Evolutionary conservation across 2,113 vertebrate species (phyloP).

Genomic region (Myrmecobius fasciatus): DNA sequence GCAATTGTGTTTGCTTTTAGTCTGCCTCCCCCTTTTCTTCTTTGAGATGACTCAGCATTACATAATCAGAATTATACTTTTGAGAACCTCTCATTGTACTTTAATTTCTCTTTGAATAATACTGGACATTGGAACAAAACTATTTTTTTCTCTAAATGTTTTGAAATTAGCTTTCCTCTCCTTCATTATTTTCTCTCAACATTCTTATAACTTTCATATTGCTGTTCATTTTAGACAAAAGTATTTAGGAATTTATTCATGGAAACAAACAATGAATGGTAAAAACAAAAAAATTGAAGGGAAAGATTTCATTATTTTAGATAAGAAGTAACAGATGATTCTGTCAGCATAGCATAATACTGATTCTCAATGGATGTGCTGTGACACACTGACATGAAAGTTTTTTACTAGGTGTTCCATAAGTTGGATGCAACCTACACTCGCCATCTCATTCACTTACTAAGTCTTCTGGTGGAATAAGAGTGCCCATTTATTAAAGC

Average conservation of each 20-base stretch:
- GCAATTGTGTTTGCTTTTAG: neutral
- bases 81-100: neutral
- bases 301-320: neutral
- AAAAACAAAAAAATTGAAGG: neutral
- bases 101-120: neutral
- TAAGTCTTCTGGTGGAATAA: neutral
- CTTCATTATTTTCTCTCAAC: neutral
- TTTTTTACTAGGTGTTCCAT: neutral
- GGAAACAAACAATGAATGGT: neutral
- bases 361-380: neutral
- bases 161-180: neutral
- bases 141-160: neutral
- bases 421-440: neutral
- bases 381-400: neutral
- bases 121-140: neutral
- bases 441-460: neutral
- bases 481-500: neutral
- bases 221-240: neutral
- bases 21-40: neutral
- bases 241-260: neutral
- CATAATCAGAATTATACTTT: neutral
- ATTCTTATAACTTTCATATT: neutral
- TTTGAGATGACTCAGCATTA: neutral
- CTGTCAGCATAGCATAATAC: neutral
- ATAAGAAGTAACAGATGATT: neutral